Evolutionary conservation across 2,113 vertebrate genomes (phyloP), one percentile per base, ranked within the genome.

Genomic region (Diadophis punctatus): DNA sequence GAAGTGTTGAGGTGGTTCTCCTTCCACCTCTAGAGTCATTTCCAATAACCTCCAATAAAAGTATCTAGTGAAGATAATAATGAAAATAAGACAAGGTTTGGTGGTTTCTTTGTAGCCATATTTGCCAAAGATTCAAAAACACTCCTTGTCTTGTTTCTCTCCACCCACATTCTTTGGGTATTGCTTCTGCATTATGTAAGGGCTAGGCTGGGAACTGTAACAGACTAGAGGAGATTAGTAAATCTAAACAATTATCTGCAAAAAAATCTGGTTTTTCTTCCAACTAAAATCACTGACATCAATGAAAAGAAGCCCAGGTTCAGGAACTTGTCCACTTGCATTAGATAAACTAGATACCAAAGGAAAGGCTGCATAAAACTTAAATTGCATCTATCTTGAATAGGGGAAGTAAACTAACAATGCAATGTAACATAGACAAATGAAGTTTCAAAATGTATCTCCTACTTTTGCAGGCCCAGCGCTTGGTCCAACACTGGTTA

Each of bases 121-220:
- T 94, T 56, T 95, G 92, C 91, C 25, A 46, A 94, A 94, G 89
- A 94, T 96, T 93, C 90, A 93, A 88, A 90, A 95, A 88, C 91
- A 95, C 52, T 88, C 85, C 92, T 58, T 95, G 30, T 95, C 95
- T 93, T 74, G 49, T 39, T 90, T 95, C 92, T 86, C 93, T 94
- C 94, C 93, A 95, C 96, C 96, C 93, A 95, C 90, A 87, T 25
- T 94, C 86, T 93, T 93, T 93, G 96, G 96, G 95, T 93, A 95
- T 52, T 58, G 34, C 30, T 55, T 95, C 93, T 92, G 63, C 53
- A 90, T 90, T 94, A 92, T 92, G 60, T 87, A 96, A 96, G 90
- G 92, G 96, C 93, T 96, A 68, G 92, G 7, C 46, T 52, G 49
- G 95, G 96, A 96, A 96, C 7, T 92, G 60, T 63, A 90, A 80